Evolutionary conservation across 2,113 vertebrate genomes (phyloP).

Genomic region (Chloebia gouldiae): DNA sequence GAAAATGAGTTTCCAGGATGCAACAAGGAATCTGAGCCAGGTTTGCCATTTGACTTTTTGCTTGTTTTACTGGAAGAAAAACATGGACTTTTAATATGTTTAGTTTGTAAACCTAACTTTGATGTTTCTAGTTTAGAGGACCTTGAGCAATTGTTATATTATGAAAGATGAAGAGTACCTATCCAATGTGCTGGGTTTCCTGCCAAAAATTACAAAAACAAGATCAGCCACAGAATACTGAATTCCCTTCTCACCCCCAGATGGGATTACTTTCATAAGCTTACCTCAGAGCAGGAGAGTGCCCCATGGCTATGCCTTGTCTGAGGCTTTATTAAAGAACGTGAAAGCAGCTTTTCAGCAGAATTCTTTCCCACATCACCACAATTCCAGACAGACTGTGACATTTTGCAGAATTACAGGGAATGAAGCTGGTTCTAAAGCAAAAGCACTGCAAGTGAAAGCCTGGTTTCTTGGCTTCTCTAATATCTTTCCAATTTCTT

Average conservation of each 20-base stretch:
- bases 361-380: slow-evolving; percentile 23
- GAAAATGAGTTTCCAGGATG: slow-evolving; percentile 36
- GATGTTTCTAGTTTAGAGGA: slow-evolving; percentile 17
- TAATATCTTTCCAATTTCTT: background rate
- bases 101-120: slow-evolving; percentile 36
- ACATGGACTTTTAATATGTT: background rate
- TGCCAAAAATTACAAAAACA: slow-evolving; percentile 31
- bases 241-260: slow-evolving; percentile 18
- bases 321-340: slow-evolving; percentile 23
- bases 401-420: slow-evolving; percentile 31
- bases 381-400: background rate
- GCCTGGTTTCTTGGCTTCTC: background rate
- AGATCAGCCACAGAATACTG: background rate
- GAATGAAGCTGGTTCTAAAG: background rate
- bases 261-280: slow-evolving; percentile 21
- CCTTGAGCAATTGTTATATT: slow-evolving; percentile 21
- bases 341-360: slow-evolving; percentile 37
- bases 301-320: background rate
- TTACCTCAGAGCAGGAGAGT: slow-evolving; percentile 41
- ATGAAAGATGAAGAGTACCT: slow-evolving; percentile 29
- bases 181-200: background rate
- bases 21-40: background rate
- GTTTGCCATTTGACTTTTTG: slow-evolving; percentile 6
- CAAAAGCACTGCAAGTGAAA: background rate
- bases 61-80: slow-evolving; percentile 25